Conservation (phyloP, 2,797 vertebrate species). For the Hypotaenidia philippensis region DNA sequence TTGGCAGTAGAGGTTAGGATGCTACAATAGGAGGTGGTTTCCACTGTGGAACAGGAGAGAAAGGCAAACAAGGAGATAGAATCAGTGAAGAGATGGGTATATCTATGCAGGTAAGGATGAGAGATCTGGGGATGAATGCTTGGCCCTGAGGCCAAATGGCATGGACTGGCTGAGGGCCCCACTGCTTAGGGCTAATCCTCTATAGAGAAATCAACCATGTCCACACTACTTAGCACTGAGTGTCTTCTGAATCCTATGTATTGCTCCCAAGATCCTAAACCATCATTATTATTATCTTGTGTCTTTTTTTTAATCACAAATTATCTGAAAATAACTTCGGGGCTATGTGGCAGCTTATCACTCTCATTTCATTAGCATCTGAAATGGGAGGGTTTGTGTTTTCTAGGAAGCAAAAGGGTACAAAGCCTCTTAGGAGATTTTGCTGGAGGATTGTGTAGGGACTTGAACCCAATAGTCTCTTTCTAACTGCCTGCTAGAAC, state of each 20-base stretch:
- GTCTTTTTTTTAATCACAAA: neutral
- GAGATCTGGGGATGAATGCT: neutral
- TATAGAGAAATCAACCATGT: neutral
- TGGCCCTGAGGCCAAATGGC: neutral
- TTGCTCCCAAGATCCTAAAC: neutral
- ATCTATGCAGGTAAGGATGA: neutral
- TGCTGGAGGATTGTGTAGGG: neutral
- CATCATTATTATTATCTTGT: neutral
- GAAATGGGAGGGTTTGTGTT: neutral
- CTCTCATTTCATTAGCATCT: neutral
- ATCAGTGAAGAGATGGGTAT: neutral
- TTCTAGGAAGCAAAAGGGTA: neutral
- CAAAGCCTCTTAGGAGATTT: neutral
- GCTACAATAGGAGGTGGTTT: neutral
- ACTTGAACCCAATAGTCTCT: neutral
- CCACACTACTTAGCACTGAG: neutral
- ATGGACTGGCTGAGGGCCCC: neutral
- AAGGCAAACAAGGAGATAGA: neutral
- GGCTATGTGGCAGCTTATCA: neutral
- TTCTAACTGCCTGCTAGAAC: neutral
- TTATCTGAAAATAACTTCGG: neutral
- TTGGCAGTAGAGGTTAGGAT: neutral
- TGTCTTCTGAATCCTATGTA: neutral
- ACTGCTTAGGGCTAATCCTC: neutral
- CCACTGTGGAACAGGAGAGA: neutral